Percentiles rank a stretch among this genome's conserved stretches.
phyloP scores from a whole-genome alignment of 2,113 vertebrate species.

The Cryptotis parvus region DNA sequence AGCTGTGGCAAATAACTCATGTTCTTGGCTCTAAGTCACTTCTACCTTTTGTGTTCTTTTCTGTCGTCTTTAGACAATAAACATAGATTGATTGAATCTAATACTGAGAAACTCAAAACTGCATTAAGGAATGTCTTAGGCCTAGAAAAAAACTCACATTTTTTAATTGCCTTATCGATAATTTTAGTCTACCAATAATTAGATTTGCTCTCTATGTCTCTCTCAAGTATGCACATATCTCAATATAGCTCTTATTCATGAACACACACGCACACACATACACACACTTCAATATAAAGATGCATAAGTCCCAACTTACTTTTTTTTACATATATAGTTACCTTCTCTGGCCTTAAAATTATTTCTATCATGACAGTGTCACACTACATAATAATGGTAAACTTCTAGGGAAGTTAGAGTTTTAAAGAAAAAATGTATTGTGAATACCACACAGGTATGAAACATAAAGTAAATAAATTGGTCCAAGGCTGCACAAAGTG shows the following conservation, averaged over 20 bases:
- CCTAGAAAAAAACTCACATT: not conserved
- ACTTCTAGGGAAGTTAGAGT: not conserved
- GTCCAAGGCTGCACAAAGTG: not conserved
- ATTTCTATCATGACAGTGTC: not conserved
- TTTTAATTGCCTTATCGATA: not conserved
- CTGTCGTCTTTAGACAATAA: conserved; percentile 36
- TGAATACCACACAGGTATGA: not conserved
- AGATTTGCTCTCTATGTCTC: not conserved
- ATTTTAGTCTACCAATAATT: not conserved
- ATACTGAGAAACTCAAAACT: not conserved
- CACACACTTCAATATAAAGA: not conserved
- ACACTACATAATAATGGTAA: not conserved
- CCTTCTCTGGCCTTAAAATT: not conserved
- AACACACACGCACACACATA: not conserved
- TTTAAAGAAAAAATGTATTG: not conserved
- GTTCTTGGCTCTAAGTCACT: conserved; percentile 33
- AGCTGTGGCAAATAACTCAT: conserved; percentile 59
- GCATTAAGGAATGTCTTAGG: conserved; percentile 2
- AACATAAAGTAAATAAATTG: not conserved
- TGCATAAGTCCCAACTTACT: no score
- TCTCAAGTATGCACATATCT: no score
- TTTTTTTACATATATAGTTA: no score
- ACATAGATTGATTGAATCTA: not conserved
- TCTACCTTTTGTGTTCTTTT: conserved; percentile 30
- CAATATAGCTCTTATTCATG: not conserved